Base-by-base conservation (phyloP, 2,888 invertebrate species). In the Amblyjoppa fuscipennis region DNA sequence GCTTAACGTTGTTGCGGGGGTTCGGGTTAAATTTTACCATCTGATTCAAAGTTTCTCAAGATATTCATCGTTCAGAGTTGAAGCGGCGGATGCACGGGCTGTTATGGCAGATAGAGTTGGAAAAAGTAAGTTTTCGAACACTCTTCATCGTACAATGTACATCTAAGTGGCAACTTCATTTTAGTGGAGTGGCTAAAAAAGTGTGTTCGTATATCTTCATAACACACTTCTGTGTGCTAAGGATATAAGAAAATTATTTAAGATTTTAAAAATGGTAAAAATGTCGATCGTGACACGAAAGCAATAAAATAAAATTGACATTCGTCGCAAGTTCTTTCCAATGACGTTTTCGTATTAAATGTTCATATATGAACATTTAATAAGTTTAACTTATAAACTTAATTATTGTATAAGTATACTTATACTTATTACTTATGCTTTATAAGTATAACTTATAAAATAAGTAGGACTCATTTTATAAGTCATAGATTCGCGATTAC, bases 111-210 rank as follows among this genome's bases (percentile, higher is more conserved):
- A 28, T 9, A 5, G 34, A 64, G 34, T 13, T 59, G 6, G 31
- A n/a, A 64, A 28, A 64, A 64, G 64, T 64, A 64, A 34, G n/a
- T 64, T 64, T 64, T 3, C 5, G 31, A 61, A 61, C 25, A 56
- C 56, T 59, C 11, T 61, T 9, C 59, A 31, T 13, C 31, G 16
- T 31, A 31, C 61, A 6, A 5, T 34, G 1, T 64, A 16, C 16
- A 64, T 34, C 31, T 6, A n/a, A 34, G 34, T 3, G 28, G 6
- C 13, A 3, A 28, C 11, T 2, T 28, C 13, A 28, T 28, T 28
- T 28, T 28, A 13, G 25, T 3, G 28, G 7, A 13, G 13, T 7
- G 13, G 11, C 59, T 28, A 28, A 13, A 3, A 20, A 13, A 11
- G 41, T 41, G 28, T 25, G 11, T 3, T 59, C 28, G 28, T 13